Conservation (phyloP, 2,113 vertebrate species). For the Pagrus major region DNA sequence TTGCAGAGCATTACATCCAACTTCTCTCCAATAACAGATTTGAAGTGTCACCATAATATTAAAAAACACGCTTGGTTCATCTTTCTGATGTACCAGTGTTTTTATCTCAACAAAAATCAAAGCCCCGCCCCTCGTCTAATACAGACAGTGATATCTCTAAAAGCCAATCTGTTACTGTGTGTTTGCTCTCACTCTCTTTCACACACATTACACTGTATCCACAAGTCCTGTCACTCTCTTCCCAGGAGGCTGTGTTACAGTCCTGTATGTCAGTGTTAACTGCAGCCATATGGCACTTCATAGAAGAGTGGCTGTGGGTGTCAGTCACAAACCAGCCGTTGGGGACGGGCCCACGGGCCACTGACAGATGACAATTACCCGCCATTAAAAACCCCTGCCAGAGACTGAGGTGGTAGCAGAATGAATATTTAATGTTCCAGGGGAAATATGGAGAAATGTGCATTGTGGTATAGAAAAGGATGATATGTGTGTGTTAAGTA, state of each 20-base stretch:
- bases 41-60: slow-evolving; percentile 7
- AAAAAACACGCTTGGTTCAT: slow-evolving; percentile 6
- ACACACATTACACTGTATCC: slow-evolving; percentile 28
- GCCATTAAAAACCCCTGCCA: slow-evolving; percentile 67
- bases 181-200: slow-evolving; percentile 36
- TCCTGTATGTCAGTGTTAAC: slow-evolving; percentile 59
- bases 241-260: slow-evolving; percentile 56
- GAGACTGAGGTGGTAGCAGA: neutral
- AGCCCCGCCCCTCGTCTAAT: slow-evolving; percentile 14
- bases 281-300: slow-evolving; percentile 62
- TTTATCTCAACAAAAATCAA: slow-evolving; percentile 19
- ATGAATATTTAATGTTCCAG: slow-evolving; percentile 14
- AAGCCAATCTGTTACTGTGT: slow-evolving; percentile 35
- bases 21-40: slow-evolving; percentile 3
- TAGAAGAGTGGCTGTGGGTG: slow-evolving; percentile 57
- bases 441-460: neutral
- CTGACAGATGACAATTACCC: slow-evolving; percentile 78
- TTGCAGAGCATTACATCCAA: neutral
- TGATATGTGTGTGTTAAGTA: neutral
- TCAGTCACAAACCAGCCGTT: slow-evolving; percentile 62
- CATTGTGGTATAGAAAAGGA: neutral
- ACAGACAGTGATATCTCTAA: slow-evolving; percentile 24
- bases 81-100: slow-evolving; percentile 10
- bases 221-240: slow-evolving; percentile 38
- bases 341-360: slow-evolving; percentile 65